Percentiles rank a stretch among this genome's conserved stretches.
Evolutionary conservation across 2,888 invertebrate genomes (phyloP).

Genomic region (Nesidiocoris tenuis): DNA sequence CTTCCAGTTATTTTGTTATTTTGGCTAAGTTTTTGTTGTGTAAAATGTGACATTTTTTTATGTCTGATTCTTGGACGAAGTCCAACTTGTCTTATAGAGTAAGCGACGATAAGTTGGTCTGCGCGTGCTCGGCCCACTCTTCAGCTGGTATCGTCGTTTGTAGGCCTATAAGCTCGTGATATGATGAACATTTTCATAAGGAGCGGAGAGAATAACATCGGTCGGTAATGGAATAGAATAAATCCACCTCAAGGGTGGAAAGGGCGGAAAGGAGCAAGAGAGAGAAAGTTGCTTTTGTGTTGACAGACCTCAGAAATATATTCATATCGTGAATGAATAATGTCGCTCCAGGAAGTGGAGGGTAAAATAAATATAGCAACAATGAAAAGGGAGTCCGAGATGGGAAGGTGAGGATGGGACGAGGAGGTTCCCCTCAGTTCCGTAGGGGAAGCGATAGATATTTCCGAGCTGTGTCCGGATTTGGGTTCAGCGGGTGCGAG

Average conservation of each 20-base stretch:
- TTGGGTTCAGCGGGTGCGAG: background rate
- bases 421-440: background rate
- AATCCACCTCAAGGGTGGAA: background rate
- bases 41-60: too few relatives aligned
- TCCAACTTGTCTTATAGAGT: too few relatives aligned
- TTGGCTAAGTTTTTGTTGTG: too few relatives aligned
- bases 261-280: background rate
- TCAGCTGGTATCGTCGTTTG: too few relatives aligned
- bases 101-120: too few relatives aligned
- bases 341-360: constrained; percentile 15
- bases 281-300: constrained; percentile 27
- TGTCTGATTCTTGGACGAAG: too few relatives aligned
- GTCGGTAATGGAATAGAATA: background rate
- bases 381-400: constrained; percentile 15
- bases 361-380: constrained; percentile 35
- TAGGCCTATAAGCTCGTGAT: too few relatives aligned
- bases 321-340: constrained; percentile 39
- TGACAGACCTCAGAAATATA: constrained; percentile 41
- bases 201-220: background rate
- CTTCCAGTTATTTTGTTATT: too few relatives aligned
- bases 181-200: background rate
- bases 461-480: constrained; percentile 13
- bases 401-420: constrained; percentile 1
- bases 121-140: too few relatives aligned
- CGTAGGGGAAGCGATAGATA: constrained; percentile 10